Evolutionary conservation across 2,888 invertebrate genomes (phyloP).

Genomic region (Callyntrura guangdongensis): DNA sequence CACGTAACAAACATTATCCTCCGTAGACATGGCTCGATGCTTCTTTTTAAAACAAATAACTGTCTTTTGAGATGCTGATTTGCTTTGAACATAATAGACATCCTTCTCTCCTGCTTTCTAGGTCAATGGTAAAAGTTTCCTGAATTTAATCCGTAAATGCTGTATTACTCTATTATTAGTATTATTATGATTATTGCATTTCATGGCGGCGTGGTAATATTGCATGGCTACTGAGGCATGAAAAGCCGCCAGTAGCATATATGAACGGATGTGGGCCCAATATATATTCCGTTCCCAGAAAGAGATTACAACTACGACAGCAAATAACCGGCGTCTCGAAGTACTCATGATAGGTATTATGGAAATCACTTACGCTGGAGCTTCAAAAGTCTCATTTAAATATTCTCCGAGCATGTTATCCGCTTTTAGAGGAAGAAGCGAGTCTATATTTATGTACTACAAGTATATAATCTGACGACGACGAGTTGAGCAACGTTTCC

Average conservation of each 20-base stretch:
- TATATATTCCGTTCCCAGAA: neutral
- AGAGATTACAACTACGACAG: conserved; percentile 37
- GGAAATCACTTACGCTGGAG: conserved; percentile 67
- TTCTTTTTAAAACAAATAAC: conserved; percentile 47
- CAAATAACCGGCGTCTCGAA: conserved; percentile 56
- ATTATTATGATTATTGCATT: conserved; percentile 61
- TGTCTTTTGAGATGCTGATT: conserved; percentile 57
- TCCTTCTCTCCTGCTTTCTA: conserved; percentile 53
- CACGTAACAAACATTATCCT: neutral
- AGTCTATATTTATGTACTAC: neutral
- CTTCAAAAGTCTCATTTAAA: conserved; percentile 64
- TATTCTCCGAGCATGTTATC: conserved; percentile 35
- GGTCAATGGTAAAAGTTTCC: conserved; percentile 77
- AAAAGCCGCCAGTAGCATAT: neutral
- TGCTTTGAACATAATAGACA: conserved; percentile 50
- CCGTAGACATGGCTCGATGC: neutral
- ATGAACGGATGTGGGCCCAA: neutral
- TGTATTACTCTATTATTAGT: conserved; percentile 57
- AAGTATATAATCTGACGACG: neutral
- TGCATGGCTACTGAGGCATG: conserved; percentile 29
- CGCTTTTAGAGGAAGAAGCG: neutral
- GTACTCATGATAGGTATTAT: conserved; percentile 63
- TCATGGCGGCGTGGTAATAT: neutral
- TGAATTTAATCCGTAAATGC: conserved; percentile 70
- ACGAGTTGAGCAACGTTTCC: neutral